Base-by-base conservation (phyloP, 2,888 invertebrate species). In the Agonopterix subpropinquella region DNA sequence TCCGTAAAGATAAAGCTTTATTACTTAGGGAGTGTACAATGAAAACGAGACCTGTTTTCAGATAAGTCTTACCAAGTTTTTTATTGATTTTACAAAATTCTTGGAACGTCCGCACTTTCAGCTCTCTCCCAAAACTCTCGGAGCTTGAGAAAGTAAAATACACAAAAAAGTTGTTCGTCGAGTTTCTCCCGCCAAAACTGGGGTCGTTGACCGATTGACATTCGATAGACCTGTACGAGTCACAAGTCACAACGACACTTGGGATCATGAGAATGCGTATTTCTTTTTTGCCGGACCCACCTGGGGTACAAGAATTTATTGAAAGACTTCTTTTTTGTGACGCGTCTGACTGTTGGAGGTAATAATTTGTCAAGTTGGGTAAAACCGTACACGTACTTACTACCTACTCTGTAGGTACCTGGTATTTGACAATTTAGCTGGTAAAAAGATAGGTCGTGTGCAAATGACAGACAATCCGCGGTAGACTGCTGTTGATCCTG, bases 121-220 rank as follows among this genome's bases (percentile, higher is more conserved):
- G 8, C n/a, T 11, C 11, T 11, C n/a, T n/a, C 11, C 3, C 10
- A 42, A 42, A 42, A 42, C 11, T 11, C 3, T n/a, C 42, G 8
- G 11, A 42, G 42, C 8, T 2, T 11, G 11, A 42, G 8, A 87
- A 87, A 87, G 87, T 86, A 85, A 85, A 82, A 82, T 75, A 82
- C 76, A 85, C 78, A 83, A 87, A 85, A 83, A 80, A 80, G 77
- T 73, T 57, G 77, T 65, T 69, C 54, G 71, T 69, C 78, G 61
- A 81, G 87, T 87, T 86, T 85, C 86, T 83, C 85, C 86, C 86
- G 85, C 86, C 87, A 84, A 87, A 87, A 80, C 75, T 44, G 71
- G 77, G 82, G 70, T 77, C 84, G 76, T 45, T 83, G 86, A 79
- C 86, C 87, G 79, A 77, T 80, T 86, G 86, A 87, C 85, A 85